phyloP scores from a whole-genome alignment of 1,140 invertebrate species.

The Drosophila eugracilis region DNA sequence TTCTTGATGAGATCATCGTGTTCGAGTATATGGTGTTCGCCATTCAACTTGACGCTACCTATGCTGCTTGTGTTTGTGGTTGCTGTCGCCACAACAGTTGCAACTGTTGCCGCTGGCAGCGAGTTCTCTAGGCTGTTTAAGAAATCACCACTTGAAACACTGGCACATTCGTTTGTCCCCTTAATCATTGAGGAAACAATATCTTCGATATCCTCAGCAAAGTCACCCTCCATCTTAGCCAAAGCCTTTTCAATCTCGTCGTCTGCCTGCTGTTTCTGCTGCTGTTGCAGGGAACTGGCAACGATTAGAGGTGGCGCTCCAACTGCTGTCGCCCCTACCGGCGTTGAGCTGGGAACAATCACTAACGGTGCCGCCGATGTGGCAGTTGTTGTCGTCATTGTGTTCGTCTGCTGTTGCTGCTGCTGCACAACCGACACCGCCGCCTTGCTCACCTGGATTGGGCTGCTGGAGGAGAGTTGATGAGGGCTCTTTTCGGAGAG shows the following conservation, averaged over 20 bases:
- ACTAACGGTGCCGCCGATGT: constrained; percentile 10
- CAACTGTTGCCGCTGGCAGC: constrained; percentile 22
- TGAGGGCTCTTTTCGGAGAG: constrained; percentile 96
- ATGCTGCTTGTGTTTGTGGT: constrained; percentile 29
- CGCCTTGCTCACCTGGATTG: constrained; percentile 68
- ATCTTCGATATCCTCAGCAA: constrained; percentile 60
- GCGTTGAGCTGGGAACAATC: constrained; percentile 5
- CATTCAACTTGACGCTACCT: constrained; percentile 61
- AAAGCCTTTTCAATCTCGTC: constrained; percentile 88
- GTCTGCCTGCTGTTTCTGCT: constrained; percentile 78
- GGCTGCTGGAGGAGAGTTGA: constrained; percentile 88
- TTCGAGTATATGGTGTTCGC: constrained; percentile 75
- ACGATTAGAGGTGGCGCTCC: constrained; percentile 16
- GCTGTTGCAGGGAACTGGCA: constrained; percentile 83
- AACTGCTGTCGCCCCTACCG: constrained; percentile 6
- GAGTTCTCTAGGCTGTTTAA: constrained; percentile 33
- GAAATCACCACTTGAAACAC: background rate
- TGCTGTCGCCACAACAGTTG: constrained; percentile 3
- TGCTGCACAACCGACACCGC: constrained; percentile 17
- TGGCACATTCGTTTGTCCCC: constrained; percentile 37
- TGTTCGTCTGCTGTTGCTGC: constrained; percentile 7
- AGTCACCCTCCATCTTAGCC: constrained; percentile 88
- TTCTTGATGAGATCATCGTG: constrained; percentile 82
- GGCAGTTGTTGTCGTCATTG: background rate
- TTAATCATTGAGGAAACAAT: constrained; percentile 59